Conservation (phyloP, 2,113 vertebrate species). For the Electrona antarctica region DNA sequence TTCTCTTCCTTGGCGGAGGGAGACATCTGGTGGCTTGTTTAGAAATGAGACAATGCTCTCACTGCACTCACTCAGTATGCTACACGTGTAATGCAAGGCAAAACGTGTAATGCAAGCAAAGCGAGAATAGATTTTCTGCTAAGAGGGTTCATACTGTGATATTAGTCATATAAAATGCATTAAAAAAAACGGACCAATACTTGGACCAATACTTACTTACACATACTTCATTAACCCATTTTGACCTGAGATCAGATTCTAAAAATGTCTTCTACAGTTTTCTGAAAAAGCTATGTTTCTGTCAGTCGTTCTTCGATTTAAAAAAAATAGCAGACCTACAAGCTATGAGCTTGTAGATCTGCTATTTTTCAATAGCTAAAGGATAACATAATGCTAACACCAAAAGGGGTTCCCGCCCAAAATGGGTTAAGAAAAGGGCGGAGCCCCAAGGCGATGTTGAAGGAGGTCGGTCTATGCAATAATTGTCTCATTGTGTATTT, state of each 20-base stretch:
- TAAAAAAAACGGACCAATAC: no score
- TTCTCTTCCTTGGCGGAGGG: slow-evolving; percentile 70
- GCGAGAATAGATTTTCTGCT: slow-evolving; percentile 54
- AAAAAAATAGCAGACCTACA: no score
- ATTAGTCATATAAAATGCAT: slow-evolving; percentile 58
- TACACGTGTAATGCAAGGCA: neutral
- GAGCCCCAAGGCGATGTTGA: neutral
- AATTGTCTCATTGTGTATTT: slow-evolving; percentile 8
- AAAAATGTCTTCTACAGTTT: no score
- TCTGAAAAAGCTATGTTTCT: no score
- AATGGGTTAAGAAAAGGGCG: no score
- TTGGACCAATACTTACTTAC: slow-evolving; percentile 19
- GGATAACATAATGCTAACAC: no score
- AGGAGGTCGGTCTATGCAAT: neutral
- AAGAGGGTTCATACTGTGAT: slow-evolving; percentile 40
- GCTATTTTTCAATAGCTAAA: no score
- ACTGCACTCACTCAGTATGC: slow-evolving; percentile 44
- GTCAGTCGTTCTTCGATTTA: no score
- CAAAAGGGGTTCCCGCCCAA: no score
- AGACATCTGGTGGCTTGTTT: slow-evolving; percentile 78
- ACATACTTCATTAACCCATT: slow-evolving; percentile 18
- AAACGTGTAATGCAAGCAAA: slow-evolving; percentile 32
- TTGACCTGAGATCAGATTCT: no score
- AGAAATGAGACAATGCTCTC: slow-evolving; percentile 52
- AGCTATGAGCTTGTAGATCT: no score